phyloP scores from a whole-genome alignment of 2,797 vertebrate genomes.

The Hippocampus kuda region DNA sequence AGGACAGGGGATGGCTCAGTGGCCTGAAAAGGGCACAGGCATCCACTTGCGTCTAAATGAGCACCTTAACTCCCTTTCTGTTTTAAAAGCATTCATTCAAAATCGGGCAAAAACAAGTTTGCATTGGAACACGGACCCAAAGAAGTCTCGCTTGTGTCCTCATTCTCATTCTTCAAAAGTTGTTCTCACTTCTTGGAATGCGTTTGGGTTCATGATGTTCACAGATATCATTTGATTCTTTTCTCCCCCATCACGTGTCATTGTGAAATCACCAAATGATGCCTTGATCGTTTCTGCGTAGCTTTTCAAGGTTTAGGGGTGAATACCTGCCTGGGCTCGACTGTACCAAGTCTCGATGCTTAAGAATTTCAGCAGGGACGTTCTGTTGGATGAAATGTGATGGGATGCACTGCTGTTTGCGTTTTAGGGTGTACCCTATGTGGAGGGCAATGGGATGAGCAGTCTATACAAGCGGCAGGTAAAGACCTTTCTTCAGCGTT shows the following conservation, averaged over 20 bases:
- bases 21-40: slow-evolving; percentile 60
- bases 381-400: slow-evolving; percentile 12
- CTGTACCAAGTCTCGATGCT: slow-evolving; percentile 26
- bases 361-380: slow-evolving; percentile 6
- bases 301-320: slow-evolving; percentile 51
- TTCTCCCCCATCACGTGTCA: slow-evolving; percentile 16
- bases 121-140: slow-evolving; percentile 24
- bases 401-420: slow-evolving; percentile 37
- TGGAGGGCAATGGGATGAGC: slow-evolving; percentile 92
- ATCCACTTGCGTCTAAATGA: slow-evolving; percentile 58
- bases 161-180: neutral
- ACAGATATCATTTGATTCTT: slow-evolving; percentile 18
- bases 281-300: slow-evolving; percentile 52
- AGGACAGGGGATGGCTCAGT: slow-evolving; percentile 57
- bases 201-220: slow-evolving; percentile 26
- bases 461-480: slow-evolving; percentile 98
- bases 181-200: slow-evolving; percentile 31
- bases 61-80: slow-evolving; percentile 52
- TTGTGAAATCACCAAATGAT: slow-evolving; percentile 48
- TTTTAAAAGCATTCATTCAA: slow-evolving; percentile 40
- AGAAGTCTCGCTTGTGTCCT: slow-evolving; percentile 5
- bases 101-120: slow-evolving; percentile 34
- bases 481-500: slow-evolving; percentile 42
- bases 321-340: slow-evolving; percentile 31
- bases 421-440: slow-evolving; percentile 73